Base-by-base conservation (phyloP, 2,113 vertebrate genomes). In the Nothocercus nigrocapillus region DNA sequence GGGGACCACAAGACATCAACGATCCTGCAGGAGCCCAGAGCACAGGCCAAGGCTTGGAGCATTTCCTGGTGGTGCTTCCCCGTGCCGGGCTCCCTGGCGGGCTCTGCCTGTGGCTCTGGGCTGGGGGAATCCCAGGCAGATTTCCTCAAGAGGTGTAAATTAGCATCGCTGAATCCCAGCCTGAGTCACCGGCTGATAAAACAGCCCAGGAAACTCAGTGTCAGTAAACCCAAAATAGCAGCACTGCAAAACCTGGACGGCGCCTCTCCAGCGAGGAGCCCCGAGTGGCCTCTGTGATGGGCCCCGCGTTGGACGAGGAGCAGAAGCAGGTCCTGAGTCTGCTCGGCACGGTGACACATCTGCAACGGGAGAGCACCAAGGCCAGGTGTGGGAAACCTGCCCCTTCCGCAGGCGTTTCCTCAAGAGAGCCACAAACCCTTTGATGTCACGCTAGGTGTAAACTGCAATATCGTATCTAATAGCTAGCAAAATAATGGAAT, bases 121-220 rank as follows among this genome's bases (percentile, higher is more conserved):
- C 44, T 61, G 83, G 42, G 68, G 66, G 95, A 96, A 45, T 68
- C 86, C 81, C 81, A 56, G 80, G 28, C 21, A 90, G 64, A 28
- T 63, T 77, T 93, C 56, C 83, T 92, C 49, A 64, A 54, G 64
- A 54, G 64, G 73, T 73, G 3, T 24, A 78, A 93, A 90, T 70
- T 27, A 70, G 45, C 4, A 73, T 67, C 76, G 49, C 53, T 83
- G 73, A 90, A 93, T 74, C 38, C 36, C 82, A 90, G 82, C 72
- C 85, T 2, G 5, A 92, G 79, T 90, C 79, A 84, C 36, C 4
- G 0, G 34, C 34, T 77, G 88, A 62, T 89, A 68, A 84, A 74
- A 9, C n/a, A 73, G 54, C 66, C 30, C 61, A 34, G 77, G 90
- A 92, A 86, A 32, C 7, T 2, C 66, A 22, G 62, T 9, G 30